Evolutionary conservation across 2,888 invertebrate species (phyloP).

Genomic region (Dicyrtomina minuta): DNA sequence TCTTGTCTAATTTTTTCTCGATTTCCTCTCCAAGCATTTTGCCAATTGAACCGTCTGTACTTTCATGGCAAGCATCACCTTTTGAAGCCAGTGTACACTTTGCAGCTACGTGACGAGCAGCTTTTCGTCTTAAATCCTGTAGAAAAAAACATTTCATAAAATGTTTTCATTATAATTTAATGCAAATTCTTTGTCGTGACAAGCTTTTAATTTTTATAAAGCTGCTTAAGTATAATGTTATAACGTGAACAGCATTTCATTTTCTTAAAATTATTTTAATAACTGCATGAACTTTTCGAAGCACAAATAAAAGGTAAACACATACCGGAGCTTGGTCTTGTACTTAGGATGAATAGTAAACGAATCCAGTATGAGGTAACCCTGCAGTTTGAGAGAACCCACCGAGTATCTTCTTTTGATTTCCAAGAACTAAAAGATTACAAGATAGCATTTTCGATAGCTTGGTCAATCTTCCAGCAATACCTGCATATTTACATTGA

Average conservation of each 20-base stretch:
- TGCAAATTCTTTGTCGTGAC: neutral
- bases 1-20: constrained; percentile 92
- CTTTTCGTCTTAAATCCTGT: constrained; percentile 85
- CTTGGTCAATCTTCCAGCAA: constrained; percentile 93
- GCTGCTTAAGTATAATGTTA: no score
- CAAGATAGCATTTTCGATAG: constrained; percentile 97
- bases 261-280: no score
- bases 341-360: constrained; percentile 89
- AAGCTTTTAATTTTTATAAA: no score
- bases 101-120: constrained; percentile 87
- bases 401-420: constrained; percentile 84
- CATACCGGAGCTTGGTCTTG: constrained; percentile 89
- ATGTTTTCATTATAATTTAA: no score
- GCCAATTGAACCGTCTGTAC: constrained; percentile 81
- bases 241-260: no score
- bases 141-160: no score
- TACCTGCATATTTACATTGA: constrained; percentile 61
- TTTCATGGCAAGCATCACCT: constrained; percentile 93
- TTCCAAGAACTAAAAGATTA: constrained; percentile 87
- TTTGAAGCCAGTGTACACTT: constrained; percentile 93
- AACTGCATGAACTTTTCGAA: no score
- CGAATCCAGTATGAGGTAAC: constrained; percentile 92
- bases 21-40: constrained; percentile 81
- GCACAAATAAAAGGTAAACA: no score
- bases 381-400: constrained; percentile 93